These are phyloP conservation scores for Drosophila dives DNA, from an alignment of 2,888 invertebrate genomes.

Conservation along the genomic window DNA sequence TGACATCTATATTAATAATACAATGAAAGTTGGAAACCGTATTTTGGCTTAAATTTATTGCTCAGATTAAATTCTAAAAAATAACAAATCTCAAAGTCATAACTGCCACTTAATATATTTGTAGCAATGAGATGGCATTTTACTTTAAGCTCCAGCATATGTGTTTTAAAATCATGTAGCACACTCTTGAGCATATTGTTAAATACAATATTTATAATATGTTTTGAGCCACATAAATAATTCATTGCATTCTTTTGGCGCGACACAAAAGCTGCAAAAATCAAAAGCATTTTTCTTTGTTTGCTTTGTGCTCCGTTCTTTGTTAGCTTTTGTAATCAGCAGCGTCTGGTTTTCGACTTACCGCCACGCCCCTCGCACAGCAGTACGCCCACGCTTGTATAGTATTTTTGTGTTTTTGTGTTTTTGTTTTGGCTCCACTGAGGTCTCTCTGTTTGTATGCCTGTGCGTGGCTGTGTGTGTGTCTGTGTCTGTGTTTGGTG, in stretches of 20 bases:
- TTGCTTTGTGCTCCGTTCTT: slow-evolving; percentile 42
- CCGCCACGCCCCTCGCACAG: neutral
- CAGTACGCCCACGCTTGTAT: slow-evolving; percentile 23
- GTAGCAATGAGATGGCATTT: neutral
- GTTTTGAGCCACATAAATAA: neutral
- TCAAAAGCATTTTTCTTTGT: slow-evolving; percentile 17
- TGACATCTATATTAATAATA: neutral
- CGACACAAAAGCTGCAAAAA: slow-evolving; percentile 16
- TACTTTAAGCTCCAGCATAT: neutral
- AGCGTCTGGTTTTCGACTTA: neutral
- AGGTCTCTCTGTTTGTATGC: slow-evolving; percentile 17
- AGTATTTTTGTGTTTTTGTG: slow-evolving; percentile 73
- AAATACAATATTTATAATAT: neutral
- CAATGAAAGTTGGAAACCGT: neutral
- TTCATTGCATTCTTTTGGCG: slow-evolving; percentile 34
- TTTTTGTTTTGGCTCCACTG: slow-evolving; percentile 73
- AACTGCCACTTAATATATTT: no score
- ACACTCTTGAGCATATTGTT: slow-evolving; percentile 7
- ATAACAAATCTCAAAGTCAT: neutral
- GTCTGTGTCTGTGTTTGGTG: neutral
- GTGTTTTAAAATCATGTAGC: slow-evolving; percentile 5
- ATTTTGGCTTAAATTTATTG: neutral
- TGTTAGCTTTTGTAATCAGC: slow-evolving; percentile 42
- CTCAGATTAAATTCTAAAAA: neutral
- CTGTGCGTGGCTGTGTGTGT: slow-evolving; percentile 6